Base-by-base conservation (phyloP, 2,888 invertebrate species). In the Junonia oenone region DNA sequence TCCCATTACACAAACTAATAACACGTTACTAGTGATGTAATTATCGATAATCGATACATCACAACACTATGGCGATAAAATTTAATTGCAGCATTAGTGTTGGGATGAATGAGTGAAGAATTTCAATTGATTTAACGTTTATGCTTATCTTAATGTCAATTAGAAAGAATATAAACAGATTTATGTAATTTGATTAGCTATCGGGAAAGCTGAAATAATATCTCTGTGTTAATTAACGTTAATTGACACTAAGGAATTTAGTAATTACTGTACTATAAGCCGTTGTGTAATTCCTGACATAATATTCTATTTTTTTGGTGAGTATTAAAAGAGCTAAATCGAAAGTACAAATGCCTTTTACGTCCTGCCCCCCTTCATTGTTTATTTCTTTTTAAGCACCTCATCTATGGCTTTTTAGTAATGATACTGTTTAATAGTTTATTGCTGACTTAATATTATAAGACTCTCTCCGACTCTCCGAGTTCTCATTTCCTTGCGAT, bases 1-100 rank as follows among this genome's bases (percentile, higher is more conserved):
- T 6, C 50, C 55, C 43, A 51, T 58, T 58, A 58, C 37, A 45
- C 31, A 40, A 58, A 60, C 60, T 52, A 49, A 55, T 51, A 57
- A 57, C 57, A 49, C 38, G 46, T 51, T 48, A 29, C 46, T 38
- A 31, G 22, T 45, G 27, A 45, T 49, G 45, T 50, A 57, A 59
- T 45, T 55, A 61, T 61, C 58, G 58, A 55, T 45, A 43, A 56
- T 49, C 49, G 27, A 56, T 45, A 31, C 27, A 26, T 14, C 31
- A 51, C 59, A 59, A 51, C 59, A 56, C 59, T 59, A 50, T n/a
- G 33, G 22, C 27, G 37, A 38, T 37, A 38, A 52, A 38, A 46
- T 52, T 52, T 46, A 46, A 37, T 38, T 52, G 31, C 29, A 19
- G 17, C 19, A 52, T 52, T 37, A 19, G 43, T 46, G n/a, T 40